phyloP scores from a whole-genome alignment of 2,113 vertebrate genomes.

The Pardalotus punctatus region DNA sequence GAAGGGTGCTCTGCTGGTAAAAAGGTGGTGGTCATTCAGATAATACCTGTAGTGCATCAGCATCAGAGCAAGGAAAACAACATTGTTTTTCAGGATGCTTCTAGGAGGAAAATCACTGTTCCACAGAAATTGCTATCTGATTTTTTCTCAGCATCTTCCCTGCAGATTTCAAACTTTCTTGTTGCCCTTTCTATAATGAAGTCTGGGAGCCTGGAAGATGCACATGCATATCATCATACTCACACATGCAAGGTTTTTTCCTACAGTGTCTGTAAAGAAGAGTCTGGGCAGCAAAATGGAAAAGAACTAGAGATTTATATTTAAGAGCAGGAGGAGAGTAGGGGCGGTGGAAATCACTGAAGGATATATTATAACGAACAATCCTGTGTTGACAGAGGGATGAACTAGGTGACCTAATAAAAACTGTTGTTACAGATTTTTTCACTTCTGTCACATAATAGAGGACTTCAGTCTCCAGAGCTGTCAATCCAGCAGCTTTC shows the following conservation, averaged over 20 bases:
- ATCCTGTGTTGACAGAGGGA: conserved; percentile 31
- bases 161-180: background rate
- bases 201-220: background rate
- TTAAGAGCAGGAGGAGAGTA: background rate
- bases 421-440: conserved; percentile 48
- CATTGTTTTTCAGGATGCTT: background rate
- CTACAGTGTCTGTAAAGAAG: background rate
- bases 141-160: background rate
- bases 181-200: background rate
- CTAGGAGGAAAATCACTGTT: background rate
- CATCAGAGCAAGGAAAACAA: background rate
- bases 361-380: conserved; percentile 4
- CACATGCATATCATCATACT: background rate
- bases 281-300: background rate
- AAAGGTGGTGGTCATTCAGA: background rate
- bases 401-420: conserved; percentile 61
- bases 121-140: background rate
- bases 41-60: background rate
- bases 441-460: conserved; percentile 46
- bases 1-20: background rate
- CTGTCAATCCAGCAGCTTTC: conserved; percentile 59
- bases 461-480: conserved; percentile 43
- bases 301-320: background rate
- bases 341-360: background rate
- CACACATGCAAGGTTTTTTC: background rate